phyloP scores from a whole-genome alignment of 30 jellyfish, hydroid and myxozoan species.

The Aurelia aurita region DNA sequence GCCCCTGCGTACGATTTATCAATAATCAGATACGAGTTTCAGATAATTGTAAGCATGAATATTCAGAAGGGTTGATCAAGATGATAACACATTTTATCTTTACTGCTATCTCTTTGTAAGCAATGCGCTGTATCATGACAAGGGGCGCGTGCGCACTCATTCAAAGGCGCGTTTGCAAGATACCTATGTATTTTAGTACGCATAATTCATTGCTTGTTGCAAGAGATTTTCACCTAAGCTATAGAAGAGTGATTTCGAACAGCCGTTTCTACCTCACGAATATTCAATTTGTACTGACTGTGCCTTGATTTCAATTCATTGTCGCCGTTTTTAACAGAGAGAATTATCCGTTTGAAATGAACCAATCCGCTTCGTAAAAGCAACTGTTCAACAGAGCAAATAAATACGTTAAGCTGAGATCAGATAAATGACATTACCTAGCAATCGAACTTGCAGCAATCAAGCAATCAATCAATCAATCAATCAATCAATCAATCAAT shows the following conservation, averaged over 20 bases:
- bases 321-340: no score
- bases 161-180: slow-evolving; percentile 15
- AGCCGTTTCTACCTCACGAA: slow-evolving; percentile 19
- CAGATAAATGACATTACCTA: no score
- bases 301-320: no score
- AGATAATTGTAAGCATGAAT: slow-evolving; percentile 46
- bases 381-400: no score
- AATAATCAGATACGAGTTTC: slow-evolving; percentile 29
- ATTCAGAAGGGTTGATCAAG: slow-evolving; percentile 50
- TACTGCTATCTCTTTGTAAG: slow-evolving; percentile 66
- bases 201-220: slow-evolving; percentile 25
- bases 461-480: no score
- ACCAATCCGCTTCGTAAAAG: no score
- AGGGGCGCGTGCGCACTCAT: slow-evolving; percentile 73
- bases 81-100: slow-evolving; percentile 54
- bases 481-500: no score
- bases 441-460: no score
- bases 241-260: slow-evolving; percentile 7
- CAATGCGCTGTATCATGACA: slow-evolving; percentile 34
- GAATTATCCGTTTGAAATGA: no score
- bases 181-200: slow-evolving; percentile 25
- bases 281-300: no score
- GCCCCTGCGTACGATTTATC: slow-evolving; percentile 23
- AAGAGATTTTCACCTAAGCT: slow-evolving; percentile 23
- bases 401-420: no score